Percentiles rank a stretch among this genome's conserved stretches.
phyloP scores from a whole-genome alignment of 1,140 invertebrate genomes.

The Bombus polaris region DNA sequence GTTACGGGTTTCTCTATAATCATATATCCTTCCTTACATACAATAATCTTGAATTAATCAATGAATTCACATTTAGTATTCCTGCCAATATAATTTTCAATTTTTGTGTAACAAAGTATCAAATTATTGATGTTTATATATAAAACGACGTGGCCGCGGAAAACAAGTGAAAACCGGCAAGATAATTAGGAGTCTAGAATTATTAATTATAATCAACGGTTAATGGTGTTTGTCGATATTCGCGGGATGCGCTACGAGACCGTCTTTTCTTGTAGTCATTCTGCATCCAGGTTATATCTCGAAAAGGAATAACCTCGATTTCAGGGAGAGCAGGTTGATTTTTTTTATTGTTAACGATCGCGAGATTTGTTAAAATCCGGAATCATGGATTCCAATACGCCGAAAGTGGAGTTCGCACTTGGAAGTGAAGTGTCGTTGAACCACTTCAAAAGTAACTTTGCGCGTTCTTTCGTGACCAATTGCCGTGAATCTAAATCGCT shows the following conservation, averaged over 20 bases:
- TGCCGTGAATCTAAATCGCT: constrained; percentile 78
- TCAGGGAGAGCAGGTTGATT: neutral
- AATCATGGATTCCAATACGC: constrained; percentile 66
- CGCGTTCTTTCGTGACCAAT: constrained; percentile 77
- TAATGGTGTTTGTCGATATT: neutral
- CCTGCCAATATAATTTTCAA: neutral
- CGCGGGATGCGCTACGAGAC: neutral
- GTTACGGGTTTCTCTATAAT: neutral
- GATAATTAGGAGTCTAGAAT: neutral
- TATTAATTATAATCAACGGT: neutral
- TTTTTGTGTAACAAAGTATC: neutral
- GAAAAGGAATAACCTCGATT: neutral
- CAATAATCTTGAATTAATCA: constrained; percentile 6
- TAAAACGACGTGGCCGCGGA: neutral
- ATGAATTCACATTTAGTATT: too few relatives aligned
- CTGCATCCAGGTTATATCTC: neutral
- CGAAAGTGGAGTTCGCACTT: constrained; percentile 78
- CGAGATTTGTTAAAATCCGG: too few relatives aligned
- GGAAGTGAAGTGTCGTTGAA: constrained; percentile 78
- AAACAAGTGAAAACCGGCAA: constrained; percentile 20
- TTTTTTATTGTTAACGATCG: neutral
- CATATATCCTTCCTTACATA: neutral
- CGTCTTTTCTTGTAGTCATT: neutral
- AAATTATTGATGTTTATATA: neutral
- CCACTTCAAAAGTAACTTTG: constrained; percentile 82